Evolutionary conservation across 2,797 vertebrate species (phyloP).

Genomic region (Sebastes hubbsi): DNA sequence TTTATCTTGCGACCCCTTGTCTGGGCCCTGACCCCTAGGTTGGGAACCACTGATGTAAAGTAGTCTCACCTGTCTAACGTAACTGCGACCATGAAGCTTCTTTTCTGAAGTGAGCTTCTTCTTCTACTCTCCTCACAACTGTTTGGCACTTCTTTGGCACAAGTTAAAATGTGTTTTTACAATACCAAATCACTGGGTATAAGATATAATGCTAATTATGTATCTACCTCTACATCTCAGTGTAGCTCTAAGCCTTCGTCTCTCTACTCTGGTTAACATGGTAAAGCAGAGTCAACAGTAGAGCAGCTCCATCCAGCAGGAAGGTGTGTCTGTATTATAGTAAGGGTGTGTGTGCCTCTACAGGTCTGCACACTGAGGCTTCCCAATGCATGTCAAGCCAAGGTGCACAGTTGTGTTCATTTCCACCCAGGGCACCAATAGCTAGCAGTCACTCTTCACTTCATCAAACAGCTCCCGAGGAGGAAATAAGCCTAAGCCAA

Average conservation of each 20-base stretch:
- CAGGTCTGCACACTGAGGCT: conserved; percentile 30
- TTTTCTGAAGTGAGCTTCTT: not conserved
- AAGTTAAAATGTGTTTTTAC: not conserved
- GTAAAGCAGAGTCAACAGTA: not conserved
- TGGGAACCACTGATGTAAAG: not conserved
- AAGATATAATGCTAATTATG: not conserved
- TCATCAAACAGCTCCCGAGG: not conserved
- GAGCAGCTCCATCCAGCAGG: conserved; percentile 16
- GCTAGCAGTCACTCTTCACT: not conserved
- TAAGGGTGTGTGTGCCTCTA: conserved; percentile 6
- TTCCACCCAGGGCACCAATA: conserved; percentile 1
- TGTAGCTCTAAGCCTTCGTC: conserved; percentile 1
- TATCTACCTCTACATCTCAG: not conserved
- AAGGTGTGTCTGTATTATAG: conserved; percentile 9
- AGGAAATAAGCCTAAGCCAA: conserved; percentile 9
- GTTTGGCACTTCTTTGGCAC: not conserved
- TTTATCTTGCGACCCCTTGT: not conserved
- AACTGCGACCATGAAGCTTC: not conserved
- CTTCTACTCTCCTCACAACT: not conserved
- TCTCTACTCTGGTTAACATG: not conserved
- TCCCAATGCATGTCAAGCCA: conserved; percentile 34
- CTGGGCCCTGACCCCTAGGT: no score
- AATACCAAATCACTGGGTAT: not conserved
- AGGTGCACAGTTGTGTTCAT: conserved; percentile 19
- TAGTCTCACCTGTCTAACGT: not conserved